A percentile compares a stretch with the other conserved stretches of the same genome.
These are phyloP conservation scores for Augiades crinisus DNA, from an alignment of 2,888 invertebrate genomes.

Conservation along the genomic window DNA sequence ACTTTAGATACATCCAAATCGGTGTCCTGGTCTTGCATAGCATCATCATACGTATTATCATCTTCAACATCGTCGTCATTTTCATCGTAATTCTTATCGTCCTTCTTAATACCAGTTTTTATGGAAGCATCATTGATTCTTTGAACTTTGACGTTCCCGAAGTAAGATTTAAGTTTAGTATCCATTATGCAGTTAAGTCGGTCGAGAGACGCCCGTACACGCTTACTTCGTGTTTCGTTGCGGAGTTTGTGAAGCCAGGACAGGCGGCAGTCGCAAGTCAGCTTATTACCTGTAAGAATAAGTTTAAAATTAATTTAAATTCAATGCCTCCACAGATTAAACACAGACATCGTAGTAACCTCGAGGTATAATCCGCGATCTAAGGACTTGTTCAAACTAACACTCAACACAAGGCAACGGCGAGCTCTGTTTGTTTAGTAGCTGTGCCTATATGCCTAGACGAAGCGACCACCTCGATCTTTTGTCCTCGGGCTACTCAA, in stretches of 20 bases:
- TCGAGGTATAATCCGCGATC: too few relatives aligned
- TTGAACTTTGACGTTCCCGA: conserved; percentile 46
- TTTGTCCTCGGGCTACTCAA: too few relatives aligned
- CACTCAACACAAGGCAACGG: too few relatives aligned
- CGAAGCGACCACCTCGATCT: too few relatives aligned
- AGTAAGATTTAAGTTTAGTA: conserved; percentile 49
- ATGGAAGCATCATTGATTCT: conserved; percentile 33
- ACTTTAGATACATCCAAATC: conserved; percentile 52
- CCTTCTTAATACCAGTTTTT: conserved; percentile 33
- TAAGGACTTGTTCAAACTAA: too few relatives aligned
- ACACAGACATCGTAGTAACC: too few relatives aligned
- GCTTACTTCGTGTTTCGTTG: conserved; percentile 87
- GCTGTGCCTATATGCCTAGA: too few relatives aligned
- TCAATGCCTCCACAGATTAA: too few relatives aligned
- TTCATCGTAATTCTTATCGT: conserved; percentile 54
- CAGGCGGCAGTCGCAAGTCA: conserved; percentile 91
- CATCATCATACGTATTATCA: conserved; percentile 62
- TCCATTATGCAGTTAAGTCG: conserved; percentile 87
- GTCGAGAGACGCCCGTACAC: conserved; percentile 84
- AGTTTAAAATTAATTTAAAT: background rate
- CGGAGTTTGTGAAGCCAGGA: conserved; percentile 89
- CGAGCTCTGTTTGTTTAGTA: too few relatives aligned
- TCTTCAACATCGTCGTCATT: conserved; percentile 54
- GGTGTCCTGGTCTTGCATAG: conserved; percentile 67
- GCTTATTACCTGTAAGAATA: conserved; percentile 91